Percentiles rank a stretch among this genome's conserved stretches.
Evolutionary conservation across 2,888 invertebrate species (phyloP).

Genomic region (Clanis bilineata): DNA sequence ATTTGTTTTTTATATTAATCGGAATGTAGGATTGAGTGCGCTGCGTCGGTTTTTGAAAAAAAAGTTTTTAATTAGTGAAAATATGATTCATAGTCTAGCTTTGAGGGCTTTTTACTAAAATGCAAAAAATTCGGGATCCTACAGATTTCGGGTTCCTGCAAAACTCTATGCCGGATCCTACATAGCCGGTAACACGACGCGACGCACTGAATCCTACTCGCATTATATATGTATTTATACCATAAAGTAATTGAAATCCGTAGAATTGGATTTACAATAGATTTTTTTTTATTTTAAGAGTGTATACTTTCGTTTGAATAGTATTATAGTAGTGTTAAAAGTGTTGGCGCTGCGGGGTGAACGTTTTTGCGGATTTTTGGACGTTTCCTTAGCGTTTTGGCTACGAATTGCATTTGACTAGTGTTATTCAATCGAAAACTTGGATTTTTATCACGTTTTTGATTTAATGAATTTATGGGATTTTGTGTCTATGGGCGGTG

Average conservation of each 20-base stretch:
- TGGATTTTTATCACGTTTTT: background rate
- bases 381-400: background rate
- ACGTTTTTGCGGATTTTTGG: background rate
- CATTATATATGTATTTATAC: conserved; percentile 17
- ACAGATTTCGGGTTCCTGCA: background rate
- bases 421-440: background rate
- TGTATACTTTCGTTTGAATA: conserved; percentile 59
- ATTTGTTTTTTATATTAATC: background rate
- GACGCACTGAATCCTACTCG: background rate
- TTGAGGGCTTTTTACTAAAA: background rate
- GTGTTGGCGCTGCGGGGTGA: background rate
- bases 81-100: background rate
- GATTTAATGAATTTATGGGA: too few species aligned
- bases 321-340: conserved; percentile 48
- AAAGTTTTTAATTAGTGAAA: background rate
- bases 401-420: background rate
- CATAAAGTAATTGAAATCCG: conserved; percentile 21
- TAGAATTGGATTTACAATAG: conserved; percentile 56
- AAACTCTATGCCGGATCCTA: background rate
- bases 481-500: too few species aligned
- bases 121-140: background rate
- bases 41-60: background rate
- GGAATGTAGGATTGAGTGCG: background rate
- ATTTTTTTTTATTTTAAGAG: conserved; percentile 56
- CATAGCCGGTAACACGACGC: background rate